Conservation (phyloP, 2,113 vertebrate genomes). For the Cyphomyrus discorhynchus region DNA sequence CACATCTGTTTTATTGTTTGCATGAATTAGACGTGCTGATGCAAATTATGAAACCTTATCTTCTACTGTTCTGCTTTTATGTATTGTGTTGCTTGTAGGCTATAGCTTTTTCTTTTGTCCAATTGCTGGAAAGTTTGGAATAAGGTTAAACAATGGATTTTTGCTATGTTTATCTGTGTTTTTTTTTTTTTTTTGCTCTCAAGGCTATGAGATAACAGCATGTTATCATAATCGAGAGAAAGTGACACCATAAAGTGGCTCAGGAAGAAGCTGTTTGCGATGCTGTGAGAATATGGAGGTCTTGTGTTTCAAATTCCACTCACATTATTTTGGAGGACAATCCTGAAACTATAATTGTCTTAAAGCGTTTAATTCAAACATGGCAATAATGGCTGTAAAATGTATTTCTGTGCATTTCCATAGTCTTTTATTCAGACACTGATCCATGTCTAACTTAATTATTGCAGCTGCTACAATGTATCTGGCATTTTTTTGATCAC, state of each 20-base stretch:
- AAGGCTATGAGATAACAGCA: background rate
- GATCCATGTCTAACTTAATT: background rate
- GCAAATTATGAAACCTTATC: background rate
- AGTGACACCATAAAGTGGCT: background rate
- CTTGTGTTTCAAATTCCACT: background rate
- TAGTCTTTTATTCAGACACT: background rate
- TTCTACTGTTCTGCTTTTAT: constrained; percentile 1
- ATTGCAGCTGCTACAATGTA: background rate
- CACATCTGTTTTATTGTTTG: background rate
- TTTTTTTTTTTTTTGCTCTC: background rate
- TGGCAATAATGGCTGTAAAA: background rate
- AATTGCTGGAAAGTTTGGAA: background rate
- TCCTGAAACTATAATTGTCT: background rate
- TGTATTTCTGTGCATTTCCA: background rate
- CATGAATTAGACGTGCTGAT: background rate
- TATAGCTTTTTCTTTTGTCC: background rate
- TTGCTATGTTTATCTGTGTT: background rate
- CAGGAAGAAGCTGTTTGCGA: background rate
- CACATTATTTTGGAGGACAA: background rate
- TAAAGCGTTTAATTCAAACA: background rate
- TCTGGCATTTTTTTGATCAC: background rate
- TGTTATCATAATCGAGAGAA: background rate
- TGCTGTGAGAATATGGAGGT: background rate
- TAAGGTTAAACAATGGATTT: background rate
- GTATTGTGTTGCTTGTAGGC: background rate